These are phyloP conservation scores for Neostethus bicornis DNA, from an alignment of 2,797 vertebrate genomes.

Conservation along the genomic window DNA sequence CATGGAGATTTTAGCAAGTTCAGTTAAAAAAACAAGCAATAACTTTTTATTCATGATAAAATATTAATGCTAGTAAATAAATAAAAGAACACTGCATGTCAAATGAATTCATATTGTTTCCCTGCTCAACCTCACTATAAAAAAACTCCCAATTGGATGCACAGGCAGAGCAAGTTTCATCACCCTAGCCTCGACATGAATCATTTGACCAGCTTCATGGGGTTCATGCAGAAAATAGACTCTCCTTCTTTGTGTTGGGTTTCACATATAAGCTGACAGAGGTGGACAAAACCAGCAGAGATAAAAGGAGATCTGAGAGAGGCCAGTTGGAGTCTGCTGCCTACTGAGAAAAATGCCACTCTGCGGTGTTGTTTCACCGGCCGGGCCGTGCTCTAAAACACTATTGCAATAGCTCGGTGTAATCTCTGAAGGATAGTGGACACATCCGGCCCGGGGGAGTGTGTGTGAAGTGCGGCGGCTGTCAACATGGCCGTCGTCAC, in stretches of 20 bases:
- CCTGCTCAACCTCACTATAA: slow-evolving; percentile 3
- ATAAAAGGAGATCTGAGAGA: slow-evolving; percentile 30
- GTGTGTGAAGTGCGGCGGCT: slow-evolving; percentile 67
- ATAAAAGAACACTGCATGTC: slow-evolving; percentile 15
- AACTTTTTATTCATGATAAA: not conserved
- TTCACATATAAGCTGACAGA: slow-evolving; percentile 27
- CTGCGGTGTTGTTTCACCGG: slow-evolving; percentile 28
- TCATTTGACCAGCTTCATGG: not conserved
- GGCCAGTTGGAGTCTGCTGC: slow-evolving; percentile 21
- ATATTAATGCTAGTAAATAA: slow-evolving; percentile 1
- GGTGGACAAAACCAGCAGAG: slow-evolving; percentile 28
- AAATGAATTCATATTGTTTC: slow-evolving; percentile 35
- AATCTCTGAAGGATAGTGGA: slow-evolving; percentile 57
- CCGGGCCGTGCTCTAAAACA: slow-evolving; percentile 24
- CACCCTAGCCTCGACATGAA: slow-evolving; percentile 6
- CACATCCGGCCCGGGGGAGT: slow-evolving; percentile 54
- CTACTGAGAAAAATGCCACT: slow-evolving; percentile 29
- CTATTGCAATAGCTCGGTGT: slow-evolving; percentile 38
- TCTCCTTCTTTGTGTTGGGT: not conserved
- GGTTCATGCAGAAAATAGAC: not conserved
- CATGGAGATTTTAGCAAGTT: not conserved
- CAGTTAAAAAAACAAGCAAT: not conserved
- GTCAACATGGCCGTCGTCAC: slow-evolving; percentile 68
- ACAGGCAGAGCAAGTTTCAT: not conserved
- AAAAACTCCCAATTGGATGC: not conserved